These are phyloP conservation scores for Tiliacea aurago DNA, from an alignment of 2,888 invertebrate genomes.

Conservation along the genomic window DNA sequence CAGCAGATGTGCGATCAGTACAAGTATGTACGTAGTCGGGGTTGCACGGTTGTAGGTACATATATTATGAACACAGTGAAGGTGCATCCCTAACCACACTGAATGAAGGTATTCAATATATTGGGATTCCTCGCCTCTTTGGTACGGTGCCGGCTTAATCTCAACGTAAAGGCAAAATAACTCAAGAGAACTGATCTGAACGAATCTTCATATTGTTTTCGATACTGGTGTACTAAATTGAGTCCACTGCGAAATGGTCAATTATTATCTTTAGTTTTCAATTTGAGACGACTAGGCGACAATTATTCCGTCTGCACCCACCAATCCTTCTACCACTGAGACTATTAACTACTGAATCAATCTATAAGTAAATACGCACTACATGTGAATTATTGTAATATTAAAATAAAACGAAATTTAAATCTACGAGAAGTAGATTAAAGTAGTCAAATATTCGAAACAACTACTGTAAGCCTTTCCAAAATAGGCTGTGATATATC, in stretches of 20 bases:
- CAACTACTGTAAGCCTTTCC: background rate
- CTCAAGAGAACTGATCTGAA: conserved; percentile 35
- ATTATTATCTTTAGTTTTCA: background rate
- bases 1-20: background rate
- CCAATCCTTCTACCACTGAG: background rate
- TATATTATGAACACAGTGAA: conserved; percentile 49
- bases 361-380: background rate
- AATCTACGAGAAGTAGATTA: background rate
- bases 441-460: too few species aligned
- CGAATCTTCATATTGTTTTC: conserved; percentile 26
- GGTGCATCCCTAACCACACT: conserved; percentile 55
- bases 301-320: background rate
- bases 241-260: background rate
- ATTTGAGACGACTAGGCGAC: background rate
- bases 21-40: background rate
- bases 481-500: background rate
- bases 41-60: too few species aligned
- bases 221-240: background rate
- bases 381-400: background rate
- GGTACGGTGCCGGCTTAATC: conserved; percentile 45
- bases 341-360: background rate
- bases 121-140: conserved; percentile 64
- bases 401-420: background rate
- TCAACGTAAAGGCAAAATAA: conserved; percentile 39
- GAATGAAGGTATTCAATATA: conserved; percentile 66